Base-by-base conservation (phyloP, 2,888 invertebrate species). In the Elmis aenea region DNA sequence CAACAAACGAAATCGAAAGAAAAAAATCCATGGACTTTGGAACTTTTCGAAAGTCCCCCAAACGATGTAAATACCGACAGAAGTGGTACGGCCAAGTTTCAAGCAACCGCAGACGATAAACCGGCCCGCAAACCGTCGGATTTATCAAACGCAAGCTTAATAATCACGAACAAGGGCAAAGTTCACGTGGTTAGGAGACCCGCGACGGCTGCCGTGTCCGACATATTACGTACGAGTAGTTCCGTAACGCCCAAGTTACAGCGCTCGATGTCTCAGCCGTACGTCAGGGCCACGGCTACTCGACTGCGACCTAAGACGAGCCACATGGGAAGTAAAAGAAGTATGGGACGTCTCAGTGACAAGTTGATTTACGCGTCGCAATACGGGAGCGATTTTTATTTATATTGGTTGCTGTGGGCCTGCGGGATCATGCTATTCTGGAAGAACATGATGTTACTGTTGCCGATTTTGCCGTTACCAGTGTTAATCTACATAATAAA, bases 381-480 rank as follows among this genome's bases (percentile, higher is more conserved):
- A 38, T 74, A 78, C 39, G 78, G 77, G 47, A 83, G 83, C 45
- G 79, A 79, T 9, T 70, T 78, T 22, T 89, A 85, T 57, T 80
- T 89, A 55, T 87, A 84, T 55, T 74, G 81, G 3, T 67, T 92
- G 6, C 73, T 91, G 49, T 91, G 89, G 72, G 85, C 84, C 2
- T 90, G 92, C 53, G 69, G 83, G 4, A 77, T 85, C 32, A 89
- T 92, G 70, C 73, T 91, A 15, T 73, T 93, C 9, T 93, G 91
- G 83, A 85, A 86, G 54, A 83, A 92, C 57, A 76, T 85, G 31
- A 89, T 91, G 85, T 69, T 90, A 38, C 67, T 89, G 42, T 67
- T 89, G 46, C 80, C 85, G 4, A 74, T 92, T 13, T 71, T 89
- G 31, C 75, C 85, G 1, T 73, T 93, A 49, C 90, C 91, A 4